Conservation (phyloP, 2,113 vertebrate genomes). For the Prochilodus magdalenae region DNA sequence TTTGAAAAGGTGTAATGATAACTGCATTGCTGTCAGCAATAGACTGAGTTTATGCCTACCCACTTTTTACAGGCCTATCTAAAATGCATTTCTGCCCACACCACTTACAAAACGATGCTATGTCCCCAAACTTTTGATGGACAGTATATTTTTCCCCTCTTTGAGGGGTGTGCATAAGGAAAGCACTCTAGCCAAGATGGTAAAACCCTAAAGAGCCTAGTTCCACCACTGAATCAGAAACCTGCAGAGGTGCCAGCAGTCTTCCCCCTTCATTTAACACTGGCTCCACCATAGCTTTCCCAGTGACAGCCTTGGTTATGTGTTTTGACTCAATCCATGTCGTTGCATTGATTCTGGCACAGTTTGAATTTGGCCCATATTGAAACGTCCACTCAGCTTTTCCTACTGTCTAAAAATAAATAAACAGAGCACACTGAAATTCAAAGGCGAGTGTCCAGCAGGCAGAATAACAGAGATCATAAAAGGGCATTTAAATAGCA, state of each 20-base stretch:
- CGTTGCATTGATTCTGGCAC: background rate
- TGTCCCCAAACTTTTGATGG: no score
- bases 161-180: background rate
- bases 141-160: no score
- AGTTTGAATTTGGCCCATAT: background rate
- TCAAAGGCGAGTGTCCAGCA: slow-evolving; percentile 15
- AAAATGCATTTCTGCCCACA: no score
- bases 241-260: background rate
- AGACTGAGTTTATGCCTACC: no score
- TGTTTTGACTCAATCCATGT: background rate
- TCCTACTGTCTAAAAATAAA: slow-evolving; percentile 24
- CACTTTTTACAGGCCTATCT: no score
- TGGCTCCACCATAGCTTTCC: background rate
- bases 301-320: background rate
- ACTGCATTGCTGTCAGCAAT: no score
- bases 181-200: background rate
- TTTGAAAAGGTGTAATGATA: no score
- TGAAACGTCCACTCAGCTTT: slow-evolving; percentile 19
- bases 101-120: no score
- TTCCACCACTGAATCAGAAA: background rate
- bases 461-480: slow-evolving; percentile 34
- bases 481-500: slow-evolving; percentile 50
- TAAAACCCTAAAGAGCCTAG: background rate
- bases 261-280: background rate
- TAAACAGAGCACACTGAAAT: slow-evolving; percentile 21